Evolutionary conservation across 2,888 invertebrate species (phyloP).

Genomic region (Archaeoteleia sp.): DNA sequence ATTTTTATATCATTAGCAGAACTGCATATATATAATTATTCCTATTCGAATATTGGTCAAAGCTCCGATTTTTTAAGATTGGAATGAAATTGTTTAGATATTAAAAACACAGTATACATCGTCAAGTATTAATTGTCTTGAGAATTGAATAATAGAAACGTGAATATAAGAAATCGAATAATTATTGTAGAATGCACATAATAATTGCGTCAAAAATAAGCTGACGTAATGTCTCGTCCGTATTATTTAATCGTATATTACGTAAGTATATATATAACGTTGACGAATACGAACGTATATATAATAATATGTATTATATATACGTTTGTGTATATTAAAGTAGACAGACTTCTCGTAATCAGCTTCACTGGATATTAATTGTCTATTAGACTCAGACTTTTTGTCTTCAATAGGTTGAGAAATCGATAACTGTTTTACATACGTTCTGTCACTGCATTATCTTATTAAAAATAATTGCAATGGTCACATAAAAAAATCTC

Average conservation of each 20-base stretch:
- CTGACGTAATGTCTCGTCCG: constrained; percentile 20
- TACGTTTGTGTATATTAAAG: constrained; percentile 17
- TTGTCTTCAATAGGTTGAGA: constrained; percentile 18
- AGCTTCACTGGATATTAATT: constrained; percentile 46
- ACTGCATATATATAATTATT: no score
- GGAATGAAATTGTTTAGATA: not conserved
- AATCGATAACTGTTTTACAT: constrained; percentile 14
- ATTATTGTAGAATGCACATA: constrained; percentile 30
- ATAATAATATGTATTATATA: constrained; percentile 57
- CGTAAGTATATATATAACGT: constrained; percentile 53
- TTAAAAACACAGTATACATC: constrained; percentile 7
- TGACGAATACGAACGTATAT: constrained; percentile 57
- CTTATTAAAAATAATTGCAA: constrained; percentile 7
- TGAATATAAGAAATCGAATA: constrained; percentile 16
- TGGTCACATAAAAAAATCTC: constrained; percentile 11
- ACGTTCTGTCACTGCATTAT: not conserved
- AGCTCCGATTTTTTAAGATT: not conserved
- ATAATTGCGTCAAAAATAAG: constrained; percentile 43
- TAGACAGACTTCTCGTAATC: constrained; percentile 45
- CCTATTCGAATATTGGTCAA: no score
- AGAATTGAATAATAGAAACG: constrained; percentile 17
- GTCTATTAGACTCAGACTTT: constrained; percentile 44
- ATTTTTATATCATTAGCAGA: no score
- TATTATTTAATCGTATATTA: constrained; percentile 38
- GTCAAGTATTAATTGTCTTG: constrained; percentile 12